phyloP scores from a whole-genome alignment of 2,797 vertebrate genomes.

The Brachyrhaphis roseni region DNA sequence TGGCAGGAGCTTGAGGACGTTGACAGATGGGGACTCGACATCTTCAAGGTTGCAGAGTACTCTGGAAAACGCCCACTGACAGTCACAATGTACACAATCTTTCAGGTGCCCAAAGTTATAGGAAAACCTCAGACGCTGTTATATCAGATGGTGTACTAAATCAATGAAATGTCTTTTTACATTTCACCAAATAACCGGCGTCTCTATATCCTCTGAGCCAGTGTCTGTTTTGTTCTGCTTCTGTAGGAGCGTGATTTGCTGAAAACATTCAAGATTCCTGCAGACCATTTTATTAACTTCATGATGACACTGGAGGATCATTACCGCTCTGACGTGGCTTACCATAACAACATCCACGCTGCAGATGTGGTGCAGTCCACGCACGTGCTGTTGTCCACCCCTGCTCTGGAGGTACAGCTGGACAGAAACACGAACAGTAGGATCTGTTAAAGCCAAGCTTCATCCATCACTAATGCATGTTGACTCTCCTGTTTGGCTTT shows the following conservation, averaged over 20 bases:
- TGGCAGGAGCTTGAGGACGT: slow-evolving; percentile 89
- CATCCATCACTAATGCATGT: not conserved
- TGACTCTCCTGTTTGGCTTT: slow-evolving; percentile 37
- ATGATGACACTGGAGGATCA: slow-evolving; percentile 92
- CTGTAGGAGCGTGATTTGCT: slow-evolving; percentile 89
- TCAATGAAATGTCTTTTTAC: slow-evolving; percentile 1
- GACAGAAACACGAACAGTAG: not conserved
- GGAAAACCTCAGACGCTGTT: not conserved
- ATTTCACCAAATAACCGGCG: not conserved
- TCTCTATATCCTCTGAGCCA: slow-evolving; percentile 8
- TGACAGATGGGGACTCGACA: slow-evolving; percentile 90
- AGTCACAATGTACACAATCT: slow-evolving; percentile 90
- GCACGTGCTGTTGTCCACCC: slow-evolving; percentile 89
- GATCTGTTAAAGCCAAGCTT: not conserved
- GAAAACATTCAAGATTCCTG: slow-evolving; percentile 91
- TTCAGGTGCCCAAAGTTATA: slow-evolving; percentile 84
- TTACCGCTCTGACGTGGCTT: slow-evolving; percentile 89
- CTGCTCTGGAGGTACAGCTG: slow-evolving; percentile 86
- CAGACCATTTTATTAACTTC: slow-evolving; percentile 89
- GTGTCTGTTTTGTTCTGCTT: not conserved
- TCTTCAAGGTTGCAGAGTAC: slow-evolving; percentile 90
- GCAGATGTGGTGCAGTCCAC: slow-evolving; percentile 94
- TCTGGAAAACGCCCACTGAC: slow-evolving; percentile 89
- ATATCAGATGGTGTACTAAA: not conserved
- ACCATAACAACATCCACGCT: slow-evolving; percentile 94